Base-by-base conservation (phyloP, 64 coral and sea anemone genomes). In the Trachythela sp. region DNA sequence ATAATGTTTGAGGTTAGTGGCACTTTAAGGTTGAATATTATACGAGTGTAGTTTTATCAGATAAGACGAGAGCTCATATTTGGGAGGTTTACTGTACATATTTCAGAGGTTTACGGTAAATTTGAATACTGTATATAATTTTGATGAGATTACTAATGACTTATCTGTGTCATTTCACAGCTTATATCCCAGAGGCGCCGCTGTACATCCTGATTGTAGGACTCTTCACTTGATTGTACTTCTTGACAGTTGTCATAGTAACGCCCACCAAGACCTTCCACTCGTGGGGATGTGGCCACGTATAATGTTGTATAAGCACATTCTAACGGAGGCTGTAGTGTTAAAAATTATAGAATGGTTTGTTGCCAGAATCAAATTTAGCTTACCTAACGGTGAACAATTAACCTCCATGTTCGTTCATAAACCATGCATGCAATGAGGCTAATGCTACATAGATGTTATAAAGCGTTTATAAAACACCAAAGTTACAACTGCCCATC, bases 171-270 rank as follows among this genome's bases (percentile, higher is more conserved):
- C 15, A 95, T 88, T 54, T 91, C 59, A 90, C 91, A 95, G 50
- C 96, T 99, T 2, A 95, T 38, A 87, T 95, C 41, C 96, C 96
- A 99, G 0, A 99, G 87, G 67, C 84, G 86, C 39, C 29, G 86
- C 84, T 99, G 96, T 85, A 91, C 40, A 22, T 95, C 89, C 54
- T 93, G 76, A 32, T 84, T 38, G 49, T 99, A 99, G 13, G 93
- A 93, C 20, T 99, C 93, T 22, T 92, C 89, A 54, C 39, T 89
- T 15, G 93, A 92, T 6, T 88, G 40, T n/a, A 88, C 43, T 41
- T 89, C 91, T 36, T 91, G 70, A 37, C 93, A 95, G 87, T 99
- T 99, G 26, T 91, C 91, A 59, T 95, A 94, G 71, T 99, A 99
- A 35, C 52, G 85, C 26, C 91, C 96, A 14, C 96, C 91, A 70